Evolutionary conservation across 2,797 vertebrate species (phyloP).

Genomic region (Pipistrellus kuhlii): DNA sequence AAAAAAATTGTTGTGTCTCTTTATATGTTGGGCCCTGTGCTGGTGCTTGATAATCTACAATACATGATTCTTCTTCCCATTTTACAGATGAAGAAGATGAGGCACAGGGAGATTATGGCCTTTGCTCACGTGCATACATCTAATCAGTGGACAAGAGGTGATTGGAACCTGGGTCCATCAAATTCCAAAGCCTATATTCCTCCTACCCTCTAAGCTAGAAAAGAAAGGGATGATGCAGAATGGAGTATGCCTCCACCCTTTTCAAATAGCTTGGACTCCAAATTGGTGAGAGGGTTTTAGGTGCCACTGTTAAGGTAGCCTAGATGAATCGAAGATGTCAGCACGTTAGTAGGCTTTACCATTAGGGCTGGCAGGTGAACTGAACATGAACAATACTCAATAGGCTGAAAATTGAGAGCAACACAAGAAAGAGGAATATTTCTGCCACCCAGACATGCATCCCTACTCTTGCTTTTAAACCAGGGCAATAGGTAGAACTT

Average conservation of each 20-base stretch:
- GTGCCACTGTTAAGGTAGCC: neutral
- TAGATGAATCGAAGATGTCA: neutral
- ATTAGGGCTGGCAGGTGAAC: neutral
- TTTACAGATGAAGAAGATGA: neutral
- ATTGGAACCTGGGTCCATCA: neutral
- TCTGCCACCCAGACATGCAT: neutral
- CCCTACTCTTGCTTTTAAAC: neutral
- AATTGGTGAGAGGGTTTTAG: neutral
- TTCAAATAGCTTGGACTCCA: neutral
- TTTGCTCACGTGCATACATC: neutral
- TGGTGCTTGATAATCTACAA: neutral
- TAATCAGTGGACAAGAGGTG: neutral
- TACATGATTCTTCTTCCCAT: neutral
- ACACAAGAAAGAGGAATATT: neutral
- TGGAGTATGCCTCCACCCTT: neutral
- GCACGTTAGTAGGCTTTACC: neutral
- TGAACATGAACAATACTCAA: neutral
- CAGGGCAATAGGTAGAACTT: neutral
- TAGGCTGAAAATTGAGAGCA: neutral
- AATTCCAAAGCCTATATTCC: neutral
- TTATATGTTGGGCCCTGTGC: neutral
- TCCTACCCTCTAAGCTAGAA: neutral
- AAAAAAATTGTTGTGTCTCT: neutral
- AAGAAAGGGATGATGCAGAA: neutral
- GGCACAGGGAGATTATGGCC: neutral